Conservation (phyloP, 1,140 invertebrate genomes). For the Pissodes strobi region DNA sequence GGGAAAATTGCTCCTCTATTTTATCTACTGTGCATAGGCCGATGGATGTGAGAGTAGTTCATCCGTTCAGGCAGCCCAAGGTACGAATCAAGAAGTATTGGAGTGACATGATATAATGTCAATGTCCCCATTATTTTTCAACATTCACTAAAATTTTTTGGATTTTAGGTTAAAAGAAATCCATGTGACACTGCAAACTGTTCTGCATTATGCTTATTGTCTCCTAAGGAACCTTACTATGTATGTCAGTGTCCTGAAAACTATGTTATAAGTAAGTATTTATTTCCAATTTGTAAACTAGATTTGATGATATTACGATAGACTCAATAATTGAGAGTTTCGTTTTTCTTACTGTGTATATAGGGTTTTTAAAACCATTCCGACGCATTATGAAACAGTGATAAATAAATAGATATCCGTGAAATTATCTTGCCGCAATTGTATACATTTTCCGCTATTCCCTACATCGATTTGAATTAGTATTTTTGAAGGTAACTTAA, state of each 20-base stretch:
- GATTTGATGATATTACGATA: no score
- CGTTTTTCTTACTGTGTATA: no score
- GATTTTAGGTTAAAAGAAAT: conserved; percentile 44
- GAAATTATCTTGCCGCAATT: no score
- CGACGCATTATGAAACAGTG: no score
- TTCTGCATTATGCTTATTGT: conserved; percentile 76
- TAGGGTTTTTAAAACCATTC: no score
- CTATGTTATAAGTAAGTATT: conserved; percentile 59
- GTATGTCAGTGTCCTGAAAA: conserved; percentile 83
- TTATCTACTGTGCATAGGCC: conserved; percentile 78
- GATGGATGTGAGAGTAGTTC: conserved; percentile 85
- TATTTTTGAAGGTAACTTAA: no score
- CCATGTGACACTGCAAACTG: conserved; percentile 66
- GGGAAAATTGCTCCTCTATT: conserved; percentile 68
- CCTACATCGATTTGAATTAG: no score
- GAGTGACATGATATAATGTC: no score
- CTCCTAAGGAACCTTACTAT: conserved; percentile 65
- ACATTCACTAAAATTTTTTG: neutral
- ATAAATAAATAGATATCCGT: no score
- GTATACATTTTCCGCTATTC: no score
- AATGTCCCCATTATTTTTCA: neutral
- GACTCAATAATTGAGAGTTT: no score
- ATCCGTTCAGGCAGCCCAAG: conserved; percentile 74
- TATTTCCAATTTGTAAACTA: no score
- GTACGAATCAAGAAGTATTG: conserved; percentile 5